Evolutionary conservation across 2,888 invertebrate species (phyloP).

Genomic region (Sisyra nigra): DNA sequence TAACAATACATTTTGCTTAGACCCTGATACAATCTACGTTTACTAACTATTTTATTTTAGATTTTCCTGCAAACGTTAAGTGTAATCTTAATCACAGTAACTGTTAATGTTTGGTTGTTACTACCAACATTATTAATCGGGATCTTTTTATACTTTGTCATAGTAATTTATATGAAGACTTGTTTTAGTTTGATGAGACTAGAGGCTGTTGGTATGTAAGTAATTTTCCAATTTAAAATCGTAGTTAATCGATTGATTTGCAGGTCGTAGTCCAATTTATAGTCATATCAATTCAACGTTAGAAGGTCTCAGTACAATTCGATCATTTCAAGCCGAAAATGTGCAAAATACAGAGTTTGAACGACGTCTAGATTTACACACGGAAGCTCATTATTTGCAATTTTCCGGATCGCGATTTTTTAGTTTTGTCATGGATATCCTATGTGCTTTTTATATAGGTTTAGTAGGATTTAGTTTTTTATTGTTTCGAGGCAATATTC

Average conservation of each 20-base stretch:
- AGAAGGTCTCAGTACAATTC: conserved; percentile 67
- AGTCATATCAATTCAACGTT: conserved; percentile 94
- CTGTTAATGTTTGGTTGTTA: conserved; percentile 91
- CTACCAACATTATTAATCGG: conserved; percentile 74
- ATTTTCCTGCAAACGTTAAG: conserved; percentile 65
- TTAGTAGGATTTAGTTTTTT: conserved; percentile 91
- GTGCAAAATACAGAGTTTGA: conserved; percentile 77
- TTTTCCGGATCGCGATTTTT: conserved; percentile 92
- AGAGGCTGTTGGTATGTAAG: conserved; percentile 45
- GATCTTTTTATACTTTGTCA: conserved; percentile 43
- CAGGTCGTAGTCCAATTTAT: conserved; percentile 90
- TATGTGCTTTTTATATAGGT: conserved; percentile 89
- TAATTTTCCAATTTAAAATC: too few species aligned
- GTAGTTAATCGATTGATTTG: not conserved
- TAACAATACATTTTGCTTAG: conserved; percentile 60
- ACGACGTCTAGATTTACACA: conserved; percentile 78
- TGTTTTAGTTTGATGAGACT: conserved; percentile 58
- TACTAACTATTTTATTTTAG: conserved; percentile 64
- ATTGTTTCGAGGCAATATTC: conserved; percentile 48
- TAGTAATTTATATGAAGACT: conserved; percentile 53
- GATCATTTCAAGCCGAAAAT: conserved; percentile 75
- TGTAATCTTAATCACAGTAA: conserved; percentile 65
- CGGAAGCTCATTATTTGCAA: conserved; percentile 82
- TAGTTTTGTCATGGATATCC: conserved; percentile 86
- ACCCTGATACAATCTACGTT: conserved; percentile 76